Evolutionary conservation across 2,888 invertebrate genomes (phyloP), one percentile per base, ranked within the genome.

Genomic region (Lasioglossum figueresi): DNA sequence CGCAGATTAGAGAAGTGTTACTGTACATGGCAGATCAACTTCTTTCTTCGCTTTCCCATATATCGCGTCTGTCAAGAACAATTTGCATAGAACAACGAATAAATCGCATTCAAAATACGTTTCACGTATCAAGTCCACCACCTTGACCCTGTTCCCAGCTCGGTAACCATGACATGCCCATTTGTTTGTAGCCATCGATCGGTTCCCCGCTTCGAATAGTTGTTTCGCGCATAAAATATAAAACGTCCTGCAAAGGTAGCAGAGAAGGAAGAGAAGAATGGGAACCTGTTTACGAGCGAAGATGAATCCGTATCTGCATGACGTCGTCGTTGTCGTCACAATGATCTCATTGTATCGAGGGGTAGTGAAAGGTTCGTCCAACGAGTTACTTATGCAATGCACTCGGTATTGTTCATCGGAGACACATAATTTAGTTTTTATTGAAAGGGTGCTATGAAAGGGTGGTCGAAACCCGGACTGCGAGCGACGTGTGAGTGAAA

Each of bases 361-460:
- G 37, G 19, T 63, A 31, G 31, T 2, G 1, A 31, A 6, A 37
- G 48, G n/a, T 27, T 34, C 23, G 8, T 2, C 16, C 16, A n/a
- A 12, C n/a, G n/a, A 31, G 10, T 34, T 34, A 68, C 45, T 76
- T 76, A 68, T 34, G 68, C 45, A 76, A 76, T 37, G 43, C 37
- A 66, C 48, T n/a, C n/a, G 68, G 23, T 27, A 78, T 83, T 80
- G 76, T 79, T 78, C 27, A 16, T 14, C 23, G 31, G 12, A 48
- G 37, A 70, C 43, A 19, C 16, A 34, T 37, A 68, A 73, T 84
- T 79, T 76, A 80, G 40, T 71, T 78, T 71, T 78, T 81, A 78
- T 86, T 80, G 40, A 56, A 43, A 16, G 34, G 14, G n/a, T 34
- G 52, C 34, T 75, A 71, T 70, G 19, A 34, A 48, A 52, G 27